These are phyloP conservation scores for Cyanoramphus novaezelandiae DNA, from an alignment of 2,113 vertebrate genomes.

Conservation along the genomic window DNA sequence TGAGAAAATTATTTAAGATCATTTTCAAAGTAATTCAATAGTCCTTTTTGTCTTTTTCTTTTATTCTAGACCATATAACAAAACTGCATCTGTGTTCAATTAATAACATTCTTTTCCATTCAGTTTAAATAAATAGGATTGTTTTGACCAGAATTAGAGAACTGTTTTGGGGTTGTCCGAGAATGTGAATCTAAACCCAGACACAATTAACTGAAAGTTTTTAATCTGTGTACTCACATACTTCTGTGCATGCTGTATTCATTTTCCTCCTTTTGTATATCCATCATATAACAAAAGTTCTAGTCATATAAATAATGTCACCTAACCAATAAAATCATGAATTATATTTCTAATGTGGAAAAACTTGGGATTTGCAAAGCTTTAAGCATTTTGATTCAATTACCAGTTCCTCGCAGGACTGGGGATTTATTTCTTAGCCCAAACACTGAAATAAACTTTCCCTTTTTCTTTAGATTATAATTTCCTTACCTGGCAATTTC, in stretches of 20 bases:
- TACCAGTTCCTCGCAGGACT: neutral
- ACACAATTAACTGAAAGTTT: neutral
- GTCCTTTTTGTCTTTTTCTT: neutral
- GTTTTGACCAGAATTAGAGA: neutral
- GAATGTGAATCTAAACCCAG: neutral
- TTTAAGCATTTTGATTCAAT: neutral
- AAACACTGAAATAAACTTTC: neutral
- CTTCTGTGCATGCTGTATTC: neutral
- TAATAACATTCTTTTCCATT: neutral
- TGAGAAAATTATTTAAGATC: neutral
- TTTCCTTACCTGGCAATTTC: neutral
- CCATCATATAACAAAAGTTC: neutral
- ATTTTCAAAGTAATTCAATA: neutral
- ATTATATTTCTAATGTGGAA: neutral
- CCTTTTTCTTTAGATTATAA: neutral
- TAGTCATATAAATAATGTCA: neutral
- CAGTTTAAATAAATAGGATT: neutral
- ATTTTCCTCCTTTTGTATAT: neutral
- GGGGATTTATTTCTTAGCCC: neutral
- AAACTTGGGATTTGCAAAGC: neutral
- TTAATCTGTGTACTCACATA: fast-evolving
- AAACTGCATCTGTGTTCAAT: neutral
- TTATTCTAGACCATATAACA: neutral
- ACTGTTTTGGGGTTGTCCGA: neutral
- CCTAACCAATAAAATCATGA: neutral